phyloP scores from a whole-genome alignment of 2,113 vertebrate genomes.

The Neotoma lepida region DNA sequence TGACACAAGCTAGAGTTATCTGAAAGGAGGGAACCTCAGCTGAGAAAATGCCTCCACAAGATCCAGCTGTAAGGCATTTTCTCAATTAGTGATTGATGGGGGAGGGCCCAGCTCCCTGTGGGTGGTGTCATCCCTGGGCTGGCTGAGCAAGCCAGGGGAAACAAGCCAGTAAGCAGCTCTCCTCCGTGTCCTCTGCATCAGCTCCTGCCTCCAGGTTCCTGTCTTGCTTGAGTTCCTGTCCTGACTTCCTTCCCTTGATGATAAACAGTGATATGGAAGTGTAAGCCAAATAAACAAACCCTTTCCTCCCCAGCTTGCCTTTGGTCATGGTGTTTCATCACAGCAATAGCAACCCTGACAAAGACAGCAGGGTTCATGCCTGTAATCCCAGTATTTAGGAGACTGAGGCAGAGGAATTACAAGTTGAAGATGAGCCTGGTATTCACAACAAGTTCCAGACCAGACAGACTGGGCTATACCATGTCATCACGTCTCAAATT shows the following conservation, averaged over 20 bases:
- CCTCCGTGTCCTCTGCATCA: not conserved
- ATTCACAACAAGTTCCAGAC: not conserved
- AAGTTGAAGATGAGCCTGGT: not conserved
- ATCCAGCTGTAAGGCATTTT: not conserved
- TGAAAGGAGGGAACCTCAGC: not conserved
- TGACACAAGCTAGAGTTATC: too few species aligned
- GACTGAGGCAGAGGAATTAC: not conserved
- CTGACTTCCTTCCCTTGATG: not conserved
- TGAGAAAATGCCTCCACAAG: not conserved
- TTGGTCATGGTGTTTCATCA: not conserved
- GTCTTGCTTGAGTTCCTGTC: not conserved
- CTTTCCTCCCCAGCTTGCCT: not conserved
- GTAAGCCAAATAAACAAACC: not conserved
- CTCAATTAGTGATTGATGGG: not conserved
- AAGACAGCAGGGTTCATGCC: not conserved
- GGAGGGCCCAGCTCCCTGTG: not conserved
- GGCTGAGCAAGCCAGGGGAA: not conserved
- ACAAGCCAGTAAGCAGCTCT: not conserved
- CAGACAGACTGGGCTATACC: not conserved
- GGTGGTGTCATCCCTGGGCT: not conserved
- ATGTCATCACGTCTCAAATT: not conserved
- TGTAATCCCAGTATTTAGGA: not conserved
- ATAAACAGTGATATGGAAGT: not conserved
- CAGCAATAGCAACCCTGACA: not conserved
- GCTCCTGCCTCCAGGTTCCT: not conserved